These are phyloP conservation scores for Acromyrmex heyeri DNA, from an alignment of 1,140 invertebrate genomes.

Conservation along the genomic window DNA sequence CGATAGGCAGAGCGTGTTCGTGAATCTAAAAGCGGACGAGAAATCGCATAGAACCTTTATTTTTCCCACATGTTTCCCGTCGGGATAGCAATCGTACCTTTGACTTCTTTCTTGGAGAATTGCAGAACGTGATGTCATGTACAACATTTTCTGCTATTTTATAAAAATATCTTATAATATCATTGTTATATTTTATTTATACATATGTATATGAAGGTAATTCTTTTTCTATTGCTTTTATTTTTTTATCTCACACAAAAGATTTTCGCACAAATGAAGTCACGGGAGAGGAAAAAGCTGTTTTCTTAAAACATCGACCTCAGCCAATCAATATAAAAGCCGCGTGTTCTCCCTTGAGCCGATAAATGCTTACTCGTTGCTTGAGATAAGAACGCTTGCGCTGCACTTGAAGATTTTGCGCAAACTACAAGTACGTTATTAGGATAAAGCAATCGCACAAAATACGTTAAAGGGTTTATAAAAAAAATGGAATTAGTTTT, in stretches of 20 bases:
- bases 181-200: conserved; percentile 11
- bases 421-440: background rate
- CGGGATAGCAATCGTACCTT: conserved; percentile 22
- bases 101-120: conserved; percentile 17
- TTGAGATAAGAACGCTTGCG: conserved; percentile 35
- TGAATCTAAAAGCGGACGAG: conserved; percentile 75
- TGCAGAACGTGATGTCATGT: conserved; percentile 32
- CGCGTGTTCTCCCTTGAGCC: conserved; percentile 46
- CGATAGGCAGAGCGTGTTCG: conserved; percentile 71
- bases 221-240: background rate
- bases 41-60: conserved; percentile 58
- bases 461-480: background rate
- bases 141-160: conserved; percentile 5
- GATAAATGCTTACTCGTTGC: conserved; percentile 51
- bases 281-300: background rate
- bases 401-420: conserved; percentile 41
- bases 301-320: conserved; percentile 46
- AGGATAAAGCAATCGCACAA: conserved; percentile 10
- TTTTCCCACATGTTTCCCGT: conserved; percentile 26
- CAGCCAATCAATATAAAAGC: conserved; percentile 60
- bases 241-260: background rate
- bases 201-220: background rate
- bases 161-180: conserved; percentile 16
- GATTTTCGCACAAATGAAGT: conserved; percentile 38
- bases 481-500: background rate